Evolutionary conservation across 2,888 invertebrate species (phyloP).

Genomic region (Tridacna gigas): DNA sequence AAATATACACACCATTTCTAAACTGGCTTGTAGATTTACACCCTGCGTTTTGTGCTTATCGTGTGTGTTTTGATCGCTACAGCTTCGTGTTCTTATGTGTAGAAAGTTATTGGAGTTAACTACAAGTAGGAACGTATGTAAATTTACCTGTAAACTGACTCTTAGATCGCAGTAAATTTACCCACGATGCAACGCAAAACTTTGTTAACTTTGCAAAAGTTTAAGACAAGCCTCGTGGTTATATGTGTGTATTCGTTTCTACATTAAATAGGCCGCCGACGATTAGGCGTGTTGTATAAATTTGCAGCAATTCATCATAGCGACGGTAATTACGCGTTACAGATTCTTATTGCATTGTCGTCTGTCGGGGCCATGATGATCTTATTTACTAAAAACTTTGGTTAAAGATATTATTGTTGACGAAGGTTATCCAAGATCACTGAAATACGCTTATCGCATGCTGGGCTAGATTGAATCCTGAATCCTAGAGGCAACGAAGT

Average conservation of each 20-base stretch:
- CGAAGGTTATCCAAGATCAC: no score
- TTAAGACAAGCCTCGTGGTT: constrained; percentile 2
- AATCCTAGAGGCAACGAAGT: no score
- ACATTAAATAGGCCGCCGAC: no score
- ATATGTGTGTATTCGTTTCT: neutral
- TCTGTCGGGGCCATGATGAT: no score
- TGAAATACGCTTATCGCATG: no score
- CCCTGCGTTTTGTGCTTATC: neutral
- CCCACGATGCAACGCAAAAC: constrained; percentile 11
- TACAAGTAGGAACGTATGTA: constrained; percentile 19
- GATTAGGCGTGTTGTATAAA: no score
- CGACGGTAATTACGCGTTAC: no score
- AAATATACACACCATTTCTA: neutral
- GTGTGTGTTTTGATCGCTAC: neutral
- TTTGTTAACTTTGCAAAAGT: constrained; percentile 12
- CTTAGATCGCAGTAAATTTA: constrained; percentile 20
- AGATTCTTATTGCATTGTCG: no score
- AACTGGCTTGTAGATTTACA: neutral
- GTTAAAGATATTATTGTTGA: no score
- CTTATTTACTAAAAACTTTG: no score
- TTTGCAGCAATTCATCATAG: no score
- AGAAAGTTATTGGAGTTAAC: constrained; percentile 12
- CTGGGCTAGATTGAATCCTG: no score
- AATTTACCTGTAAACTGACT: constrained; percentile 17
- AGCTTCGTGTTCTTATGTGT: neutral